Percentiles rank a stretch among this genome's conserved stretches.
Evolutionary conservation across 2,797 vertebrate species (phyloP).

Genomic region (Pipistrellus nathusii): DNA sequence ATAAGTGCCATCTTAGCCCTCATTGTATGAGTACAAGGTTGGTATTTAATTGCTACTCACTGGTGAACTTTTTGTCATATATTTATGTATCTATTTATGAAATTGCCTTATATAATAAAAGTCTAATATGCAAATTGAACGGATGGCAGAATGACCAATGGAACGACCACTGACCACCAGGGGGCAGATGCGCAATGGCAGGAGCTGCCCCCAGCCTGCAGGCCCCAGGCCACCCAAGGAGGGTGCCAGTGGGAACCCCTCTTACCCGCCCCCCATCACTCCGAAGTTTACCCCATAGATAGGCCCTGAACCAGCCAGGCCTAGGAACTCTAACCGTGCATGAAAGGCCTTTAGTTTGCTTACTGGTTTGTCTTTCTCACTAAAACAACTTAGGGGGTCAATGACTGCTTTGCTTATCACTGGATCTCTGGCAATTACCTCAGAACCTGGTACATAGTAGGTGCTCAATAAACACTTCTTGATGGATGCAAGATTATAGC

Average conservation of each 20-base stretch:
- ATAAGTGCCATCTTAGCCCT: neutral
- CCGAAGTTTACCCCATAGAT: too few species aligned
- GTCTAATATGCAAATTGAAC: too few species aligned
- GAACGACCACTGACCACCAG: too few species aligned
- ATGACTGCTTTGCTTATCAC: neutral
- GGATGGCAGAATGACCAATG: too few species aligned
- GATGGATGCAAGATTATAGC: neutral
- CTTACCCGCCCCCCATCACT: rapidly evolving
- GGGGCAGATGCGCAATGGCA: too few species aligned
- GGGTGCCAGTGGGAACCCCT: too few species aligned
- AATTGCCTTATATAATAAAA: neutral
- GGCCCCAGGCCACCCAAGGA: too few species aligned
- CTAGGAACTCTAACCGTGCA: too few species aligned
- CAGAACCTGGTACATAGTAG: neutral
- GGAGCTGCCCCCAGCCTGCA: too few species aligned
- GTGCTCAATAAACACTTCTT: constrained; percentile 16
- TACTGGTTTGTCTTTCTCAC: neutral
- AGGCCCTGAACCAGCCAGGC: too few species aligned
- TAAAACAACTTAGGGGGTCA: neutral
- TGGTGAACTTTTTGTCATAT: neutral
- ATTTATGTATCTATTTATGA: neutral
- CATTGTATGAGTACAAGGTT: neutral
- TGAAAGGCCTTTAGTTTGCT: neutral
- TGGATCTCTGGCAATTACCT: neutral
- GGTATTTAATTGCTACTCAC: neutral